Evolutionary conservation across 2,797 vertebrate genomes (phyloP).

Genomic region (Alcedo quadribrachys): DNA sequence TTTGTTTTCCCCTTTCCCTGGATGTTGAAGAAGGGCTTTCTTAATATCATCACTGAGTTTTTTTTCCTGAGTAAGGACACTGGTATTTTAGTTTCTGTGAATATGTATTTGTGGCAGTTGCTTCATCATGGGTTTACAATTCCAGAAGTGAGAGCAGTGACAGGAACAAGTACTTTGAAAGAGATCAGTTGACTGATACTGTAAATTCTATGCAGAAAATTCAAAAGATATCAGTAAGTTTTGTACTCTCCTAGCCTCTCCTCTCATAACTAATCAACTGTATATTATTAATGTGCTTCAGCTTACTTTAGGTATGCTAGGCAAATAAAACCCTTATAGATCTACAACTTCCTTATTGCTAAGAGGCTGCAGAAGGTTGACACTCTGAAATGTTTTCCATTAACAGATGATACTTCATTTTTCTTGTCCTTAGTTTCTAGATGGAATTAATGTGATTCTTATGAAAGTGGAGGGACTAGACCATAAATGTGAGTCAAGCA

Average conservation of each 20-base stretch:
- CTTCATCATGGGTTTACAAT: not conserved
- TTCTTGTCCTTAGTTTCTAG: not conserved
- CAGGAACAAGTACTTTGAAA: not conserved
- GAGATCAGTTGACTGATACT: not conserved
- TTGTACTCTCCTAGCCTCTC: not conserved
- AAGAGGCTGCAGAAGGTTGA: not conserved
- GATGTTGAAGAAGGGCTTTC: not conserved
- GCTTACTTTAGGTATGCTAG: not conserved
- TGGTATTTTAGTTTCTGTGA: not conserved
- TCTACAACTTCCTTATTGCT: not conserved
- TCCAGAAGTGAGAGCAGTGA: not conserved
- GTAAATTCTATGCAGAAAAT: not conserved
- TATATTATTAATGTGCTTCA: not conserved
- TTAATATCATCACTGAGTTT: not conserved
- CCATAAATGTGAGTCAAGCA: not conserved
- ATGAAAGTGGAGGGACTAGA: not conserved
- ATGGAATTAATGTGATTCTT: not conserved
- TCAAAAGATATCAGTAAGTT: not conserved
- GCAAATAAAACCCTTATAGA: not conserved
- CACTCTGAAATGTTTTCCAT: not conserved
- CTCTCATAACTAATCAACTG: not conserved
- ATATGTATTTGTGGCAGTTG: not conserved
- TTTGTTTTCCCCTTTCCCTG: not conserved
- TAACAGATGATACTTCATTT: not conserved
- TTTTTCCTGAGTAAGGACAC: not conserved